These are phyloP conservation scores for Lutjanus argentimaculatus DNA, from an alignment of 2,797 vertebrate genomes.

Conservation along the genomic window DNA sequence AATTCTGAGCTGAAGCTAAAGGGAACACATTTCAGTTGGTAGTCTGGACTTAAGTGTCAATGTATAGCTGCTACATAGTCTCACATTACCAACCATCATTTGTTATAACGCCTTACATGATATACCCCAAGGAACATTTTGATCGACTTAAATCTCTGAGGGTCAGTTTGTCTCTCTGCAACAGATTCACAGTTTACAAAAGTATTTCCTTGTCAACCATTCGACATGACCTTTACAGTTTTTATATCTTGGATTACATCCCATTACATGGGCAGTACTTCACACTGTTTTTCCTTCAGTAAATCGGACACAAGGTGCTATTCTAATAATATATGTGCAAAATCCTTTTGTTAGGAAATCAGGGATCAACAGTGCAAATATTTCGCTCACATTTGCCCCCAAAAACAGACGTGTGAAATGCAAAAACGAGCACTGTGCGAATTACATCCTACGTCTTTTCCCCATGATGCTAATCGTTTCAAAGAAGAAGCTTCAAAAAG, in stretches of 20 bases:
- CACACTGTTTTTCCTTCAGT: too few species aligned
- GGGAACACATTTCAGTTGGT: constrained; percentile 16
- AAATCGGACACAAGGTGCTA: too few species aligned
- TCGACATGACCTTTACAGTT: background rate
- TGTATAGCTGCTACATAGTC: background rate
- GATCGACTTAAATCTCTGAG: background rate
- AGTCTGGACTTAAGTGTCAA: constrained; percentile 2
- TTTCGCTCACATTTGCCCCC: too few species aligned
- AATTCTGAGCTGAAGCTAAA: constrained; percentile 4
- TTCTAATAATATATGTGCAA: too few species aligned
- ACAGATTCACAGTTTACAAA: background rate
- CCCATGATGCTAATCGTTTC: too few species aligned
- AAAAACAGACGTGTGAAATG: too few species aligned
- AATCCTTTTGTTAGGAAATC: background rate
- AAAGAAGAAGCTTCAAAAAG: too few species aligned
- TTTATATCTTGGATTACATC: too few species aligned
- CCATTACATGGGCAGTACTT: too few species aligned
- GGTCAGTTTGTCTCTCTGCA: background rate
- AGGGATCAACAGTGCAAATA: too few species aligned
- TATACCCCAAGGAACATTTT: background rate
- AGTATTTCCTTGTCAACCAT: background rate
- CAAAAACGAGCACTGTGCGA: too few species aligned
- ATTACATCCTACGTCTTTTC: too few species aligned
- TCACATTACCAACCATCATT: constrained; percentile 38
- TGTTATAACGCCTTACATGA: constrained; percentile 13